These are phyloP conservation scores for Anguilla obscura DNA, from an alignment of 2,797 vertebrate species.

Conservation along the genomic window DNA sequence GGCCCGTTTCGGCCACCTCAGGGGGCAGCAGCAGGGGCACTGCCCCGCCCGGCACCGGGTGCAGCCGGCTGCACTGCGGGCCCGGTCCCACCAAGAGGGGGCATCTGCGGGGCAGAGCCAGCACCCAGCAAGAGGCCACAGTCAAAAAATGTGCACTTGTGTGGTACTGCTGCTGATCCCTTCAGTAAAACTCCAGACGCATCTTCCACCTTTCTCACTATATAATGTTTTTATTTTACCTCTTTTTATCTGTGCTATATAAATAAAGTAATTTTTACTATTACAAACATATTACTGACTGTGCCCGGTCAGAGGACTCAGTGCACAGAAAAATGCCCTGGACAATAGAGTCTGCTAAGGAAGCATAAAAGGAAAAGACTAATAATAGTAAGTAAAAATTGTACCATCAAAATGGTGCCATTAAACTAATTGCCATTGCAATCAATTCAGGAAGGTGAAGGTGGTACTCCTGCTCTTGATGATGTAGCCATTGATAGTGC, in stretches of 20 bases:
- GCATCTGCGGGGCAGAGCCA: slow-evolving; percentile 53
- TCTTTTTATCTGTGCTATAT: too few relatives aligned
- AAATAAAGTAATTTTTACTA: too few relatives aligned
- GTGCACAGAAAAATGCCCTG: neutral
- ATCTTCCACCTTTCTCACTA: too few relatives aligned
- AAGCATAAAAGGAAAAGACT: neutral
- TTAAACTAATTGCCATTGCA: neutral
- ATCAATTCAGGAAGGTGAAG: neutral
- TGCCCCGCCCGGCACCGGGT: slow-evolving; percentile 60
- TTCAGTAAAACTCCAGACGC: neutral
- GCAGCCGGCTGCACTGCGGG: slow-evolving; percentile 50
- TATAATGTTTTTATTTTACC: too few relatives aligned
- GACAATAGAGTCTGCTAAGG: neutral
- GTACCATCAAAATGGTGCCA: neutral
- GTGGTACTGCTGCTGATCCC: neutral
- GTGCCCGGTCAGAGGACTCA: neutral
- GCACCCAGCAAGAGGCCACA: neutral
- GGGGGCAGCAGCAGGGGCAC: slow-evolving; percentile 66
- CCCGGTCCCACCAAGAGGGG: slow-evolving; percentile 32
- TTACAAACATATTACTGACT: neutral
- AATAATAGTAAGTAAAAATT: neutral
- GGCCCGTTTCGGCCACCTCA: slow-evolving; percentile 63
- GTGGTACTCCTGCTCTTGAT: neutral
- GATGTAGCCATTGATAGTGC: neutral
- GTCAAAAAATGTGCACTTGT: neutral